Evolutionary conservation across 2,113 vertebrate genomes (phyloP), one percentile per base, ranked within the genome.

Genomic region (Tyto alba): DNA sequence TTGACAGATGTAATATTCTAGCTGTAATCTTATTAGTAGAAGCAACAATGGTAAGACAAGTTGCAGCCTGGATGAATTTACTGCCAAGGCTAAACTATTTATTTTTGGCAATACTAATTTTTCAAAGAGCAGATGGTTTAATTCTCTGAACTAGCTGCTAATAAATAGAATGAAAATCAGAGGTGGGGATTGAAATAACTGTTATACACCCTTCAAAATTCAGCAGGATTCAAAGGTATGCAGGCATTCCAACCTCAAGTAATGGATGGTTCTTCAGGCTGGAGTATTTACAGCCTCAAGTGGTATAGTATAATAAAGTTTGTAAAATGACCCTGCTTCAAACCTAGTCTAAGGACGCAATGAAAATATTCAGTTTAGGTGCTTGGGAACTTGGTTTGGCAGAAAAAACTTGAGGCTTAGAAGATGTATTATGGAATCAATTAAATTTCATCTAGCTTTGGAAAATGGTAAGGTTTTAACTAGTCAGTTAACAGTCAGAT

Each of bases 71-170:
- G 83, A 87, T 92, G 85, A 92, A 85, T 96, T 97, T 88, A 92
- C 74, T 91, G 90, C 19, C 89, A 87, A 93, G 73, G 63, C 82
- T 94, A 47, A 95, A 74, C 73, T 90, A 83, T 91, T 83, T 89
- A 79, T 96, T 97, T 96, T 74, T 19, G 25, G 23, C 84, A 82
- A 48, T 96, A 81, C 45, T 76, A 40, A 73, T 80, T 96, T 95
- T 88, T 88, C 90, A 78, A 76, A 85, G 56, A 96, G 48, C 94
- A 97, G 95, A 97, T 97, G 96, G 71, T 89, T 97, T 94, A 84
- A 87, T 97, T 95, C 84, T 76, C 73, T 76, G 75, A 95, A 76
- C 69, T 79, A 97, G 82, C 87, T 97, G 88, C 86, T 95, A 84
- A 90, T 75, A 89, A 96, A 96, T 82, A 32, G 84, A 93, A 88